Percentiles rank a stretch among this genome's conserved stretches.
phyloP scores from a whole-genome alignment of 2,888 invertebrate species.

The Oeneis ivallda region DNA sequence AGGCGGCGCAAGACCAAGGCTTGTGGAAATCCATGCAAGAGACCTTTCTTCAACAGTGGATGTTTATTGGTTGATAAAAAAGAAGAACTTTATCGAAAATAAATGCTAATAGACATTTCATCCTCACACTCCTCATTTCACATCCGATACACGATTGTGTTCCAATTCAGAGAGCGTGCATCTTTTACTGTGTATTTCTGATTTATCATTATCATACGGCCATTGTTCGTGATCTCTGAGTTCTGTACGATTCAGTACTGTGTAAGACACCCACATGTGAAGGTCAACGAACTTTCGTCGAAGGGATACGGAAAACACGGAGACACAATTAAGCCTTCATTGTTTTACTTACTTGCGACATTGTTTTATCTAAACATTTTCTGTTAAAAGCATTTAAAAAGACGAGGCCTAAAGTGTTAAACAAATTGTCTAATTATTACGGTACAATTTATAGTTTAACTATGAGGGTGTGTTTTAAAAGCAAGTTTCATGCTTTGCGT shows the following conservation, averaged over 20 bases:
- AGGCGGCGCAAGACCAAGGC: too few species aligned
- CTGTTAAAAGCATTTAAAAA: slow-evolving; percentile 54
- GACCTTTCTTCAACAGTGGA: too few species aligned
- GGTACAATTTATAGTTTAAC: not conserved
- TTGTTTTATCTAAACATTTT: slow-evolving; percentile 61
- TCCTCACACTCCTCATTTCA: slow-evolving; percentile 30
- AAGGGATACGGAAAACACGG: slow-evolving; percentile 58
- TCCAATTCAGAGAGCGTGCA: slow-evolving; percentile 37
- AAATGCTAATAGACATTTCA: slow-evolving; percentile 36
- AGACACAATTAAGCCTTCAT: slow-evolving; percentile 72
- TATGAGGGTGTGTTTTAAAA: slow-evolving; percentile 2
- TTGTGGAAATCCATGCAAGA: too few species aligned
- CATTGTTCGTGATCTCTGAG: slow-evolving; percentile 51
- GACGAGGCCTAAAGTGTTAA: slow-evolving; percentile 53
- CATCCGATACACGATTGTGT: slow-evolving; percentile 34
- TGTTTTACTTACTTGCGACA: slow-evolving; percentile 72
- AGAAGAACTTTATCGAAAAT: slow-evolving; percentile 32
- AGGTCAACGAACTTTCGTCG: slow-evolving; percentile 60
- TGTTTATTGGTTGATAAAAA: too few species aligned
- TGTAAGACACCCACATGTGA: slow-evolving; percentile 46
- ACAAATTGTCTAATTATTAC: slow-evolving; percentile 46
- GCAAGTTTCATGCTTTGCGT: slow-evolving; percentile 9
- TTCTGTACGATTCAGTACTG: slow-evolving; percentile 42
- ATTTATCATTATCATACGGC: slow-evolving; percentile 47
- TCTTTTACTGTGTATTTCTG: slow-evolving; percentile 41